Percentiles rank a stretch among this genome's conserved stretches.
Conservation (phyloP, 2,797 vertebrate genomes). For the Sarcoramphus papa region DNA sequence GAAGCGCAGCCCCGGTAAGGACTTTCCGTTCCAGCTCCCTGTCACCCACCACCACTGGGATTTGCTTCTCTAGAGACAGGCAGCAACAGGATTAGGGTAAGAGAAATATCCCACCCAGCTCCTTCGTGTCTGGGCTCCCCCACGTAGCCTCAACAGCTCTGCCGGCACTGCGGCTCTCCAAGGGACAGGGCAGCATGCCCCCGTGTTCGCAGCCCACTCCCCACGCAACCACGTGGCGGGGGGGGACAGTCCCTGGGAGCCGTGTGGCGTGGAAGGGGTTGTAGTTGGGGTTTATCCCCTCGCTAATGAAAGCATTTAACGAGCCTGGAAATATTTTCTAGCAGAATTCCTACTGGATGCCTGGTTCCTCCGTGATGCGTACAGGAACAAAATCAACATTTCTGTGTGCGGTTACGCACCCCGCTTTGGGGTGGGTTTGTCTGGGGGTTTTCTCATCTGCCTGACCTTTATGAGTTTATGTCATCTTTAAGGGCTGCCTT, state of each 20-base stretch:
- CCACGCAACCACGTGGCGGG: accelerated
- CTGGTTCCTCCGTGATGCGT: neutral
- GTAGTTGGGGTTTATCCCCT: neutral
- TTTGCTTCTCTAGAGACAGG: neutral
- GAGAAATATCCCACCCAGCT: neutral
- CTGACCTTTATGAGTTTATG: neutral
- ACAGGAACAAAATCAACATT: neutral
- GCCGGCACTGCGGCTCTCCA: neutral
- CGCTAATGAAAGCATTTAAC: neutral
- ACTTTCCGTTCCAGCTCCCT: neutral
- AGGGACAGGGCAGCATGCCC: neutral
- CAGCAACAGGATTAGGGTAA: neutral
- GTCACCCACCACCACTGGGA: neutral
- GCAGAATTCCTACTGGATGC: neutral
- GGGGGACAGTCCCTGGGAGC: neutral
- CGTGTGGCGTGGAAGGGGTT: accelerated
- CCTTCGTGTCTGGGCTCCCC: neutral
- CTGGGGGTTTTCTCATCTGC: neutral
- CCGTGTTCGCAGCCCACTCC: neutral
- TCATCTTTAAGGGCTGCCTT: neutral
- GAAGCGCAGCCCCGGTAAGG: neutral
- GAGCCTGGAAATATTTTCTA: neutral
- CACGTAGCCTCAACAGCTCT: accelerated
- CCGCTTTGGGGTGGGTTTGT: neutral
- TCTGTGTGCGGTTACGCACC: accelerated